Evolutionary conservation across 2,797 vertebrate genomes (phyloP).

Genomic region (Protonibea diacanthus): DNA sequence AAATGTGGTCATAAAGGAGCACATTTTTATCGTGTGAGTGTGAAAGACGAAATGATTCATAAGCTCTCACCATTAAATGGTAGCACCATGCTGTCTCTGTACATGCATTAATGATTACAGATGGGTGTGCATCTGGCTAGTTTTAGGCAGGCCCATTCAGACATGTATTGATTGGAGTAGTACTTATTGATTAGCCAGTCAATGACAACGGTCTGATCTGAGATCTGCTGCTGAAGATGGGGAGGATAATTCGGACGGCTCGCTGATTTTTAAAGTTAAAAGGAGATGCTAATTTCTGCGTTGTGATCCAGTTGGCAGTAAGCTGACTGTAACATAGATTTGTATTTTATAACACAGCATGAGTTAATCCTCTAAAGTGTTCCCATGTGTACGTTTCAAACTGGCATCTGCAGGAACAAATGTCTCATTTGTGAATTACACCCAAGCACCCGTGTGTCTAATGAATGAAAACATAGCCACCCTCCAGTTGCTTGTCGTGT

Average conservation of each 20-base stretch:
- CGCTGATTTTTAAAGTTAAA: background rate
- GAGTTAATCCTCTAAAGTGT: background rate
- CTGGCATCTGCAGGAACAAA: background rate
- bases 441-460: background rate
- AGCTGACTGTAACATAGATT: background rate
- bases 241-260: background rate
- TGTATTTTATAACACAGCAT: background rate
- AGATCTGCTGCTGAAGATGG: background rate
- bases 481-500: background rate
- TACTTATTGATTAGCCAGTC: slow-evolving; percentile 38
- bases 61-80: background rate
- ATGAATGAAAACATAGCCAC: slow-evolving; percentile 10
- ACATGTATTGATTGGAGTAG: slow-evolving; percentile 35
- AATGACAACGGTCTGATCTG: background rate
- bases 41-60: slow-evolving; percentile 37
- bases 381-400: background rate
- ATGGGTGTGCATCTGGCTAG: background rate
- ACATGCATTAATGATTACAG: background rate
- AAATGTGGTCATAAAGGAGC: slow-evolving; percentile 18
- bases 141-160: slow-evolving; percentile 9
- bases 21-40: slow-evolving; percentile 26
- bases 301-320: background rate
- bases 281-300: background rate
- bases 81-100: background rate
- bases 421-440: background rate